A percentile compares a stretch with the other conserved stretches of the same genome.
Evolutionary conservation across 1,140 invertebrate species (phyloP).

Genomic region (Triops longicaudatus): DNA sequence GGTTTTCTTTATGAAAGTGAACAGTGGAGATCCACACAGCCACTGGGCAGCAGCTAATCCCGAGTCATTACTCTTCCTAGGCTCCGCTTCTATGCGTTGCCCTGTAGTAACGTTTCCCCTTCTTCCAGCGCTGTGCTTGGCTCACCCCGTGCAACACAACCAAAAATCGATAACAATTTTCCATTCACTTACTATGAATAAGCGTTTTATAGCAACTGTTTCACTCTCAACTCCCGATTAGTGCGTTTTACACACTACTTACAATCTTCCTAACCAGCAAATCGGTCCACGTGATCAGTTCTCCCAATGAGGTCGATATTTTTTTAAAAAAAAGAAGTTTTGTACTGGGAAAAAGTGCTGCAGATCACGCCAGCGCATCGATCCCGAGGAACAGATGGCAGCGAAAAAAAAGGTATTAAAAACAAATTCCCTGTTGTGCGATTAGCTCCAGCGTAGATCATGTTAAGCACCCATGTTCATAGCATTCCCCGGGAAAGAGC

Average conservation of each 20-base stretch:
- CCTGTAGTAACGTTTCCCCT: neutral
- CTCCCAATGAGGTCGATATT: neutral
- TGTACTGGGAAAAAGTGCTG: neutral
- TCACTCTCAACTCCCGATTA: too few species aligned
- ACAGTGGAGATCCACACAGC: neutral
- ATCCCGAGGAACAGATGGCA: neutral
- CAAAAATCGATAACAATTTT: neutral
- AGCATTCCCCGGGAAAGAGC: neutral
- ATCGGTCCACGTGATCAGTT: too few species aligned
- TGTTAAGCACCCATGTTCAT: neutral
- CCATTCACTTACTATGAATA: too few species aligned
- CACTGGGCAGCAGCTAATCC: constrained; percentile 1
- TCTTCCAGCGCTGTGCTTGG: neutral
- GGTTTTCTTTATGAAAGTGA: neutral
- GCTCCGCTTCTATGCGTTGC: neutral
- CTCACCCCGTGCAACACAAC: neutral
- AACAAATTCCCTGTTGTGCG: neutral
- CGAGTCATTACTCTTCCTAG: constrained; percentile 7
- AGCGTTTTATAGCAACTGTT: too few species aligned
- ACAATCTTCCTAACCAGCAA: too few species aligned
- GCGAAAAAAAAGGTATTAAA: neutral
- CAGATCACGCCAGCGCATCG: neutral
- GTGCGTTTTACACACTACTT: too few species aligned
- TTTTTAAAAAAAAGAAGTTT: neutral
- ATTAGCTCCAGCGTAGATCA: neutral